Evolutionary conservation across 2,888 invertebrate genomes (phyloP), one percentile per base, ranked within the genome.

Genomic region (Gryllus longicercus): DNA sequence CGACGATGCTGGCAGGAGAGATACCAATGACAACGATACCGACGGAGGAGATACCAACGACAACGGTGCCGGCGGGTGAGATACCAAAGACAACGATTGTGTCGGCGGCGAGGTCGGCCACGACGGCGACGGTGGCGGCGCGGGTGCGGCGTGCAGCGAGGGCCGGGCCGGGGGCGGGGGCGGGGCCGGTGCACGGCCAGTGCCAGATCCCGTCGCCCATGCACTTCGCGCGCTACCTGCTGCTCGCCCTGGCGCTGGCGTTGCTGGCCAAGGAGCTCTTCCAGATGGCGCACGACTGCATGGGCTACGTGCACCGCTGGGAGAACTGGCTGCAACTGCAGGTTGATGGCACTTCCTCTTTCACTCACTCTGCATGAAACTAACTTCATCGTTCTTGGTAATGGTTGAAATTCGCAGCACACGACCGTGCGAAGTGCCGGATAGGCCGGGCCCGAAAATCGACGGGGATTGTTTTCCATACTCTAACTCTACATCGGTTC

Each of bases 291-390:
- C 93, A 95, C 81, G 92, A 92, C 78, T 90, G 93, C 87, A 89
- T 89, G 50, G 90, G 90, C n/a, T 95, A 96, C 84, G 90, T 93
- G 3, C 90, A 91, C 83, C 92, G 94, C 83, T 95, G 95, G 94
- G 95, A 96, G 86, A 95, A 96, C 86, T 94, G 93, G 92, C 88
- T 95, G 78, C 95, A 95, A 85, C 92, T 94, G 91, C 88, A 93
- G 25, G 94, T 95, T 78, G 92, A 95, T 79, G 85, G 92, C 75
- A 91, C 92, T 82, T 92, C 94, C 1, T 92, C 93, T 84, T 86
- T 92, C 78, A 93, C 93, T 85, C 11, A 16, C 10, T 74, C n/a
- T 74, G 74, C 18, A 74, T 21, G 76, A 21, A 5, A 38, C 25
- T 38, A 38, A 38, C 3, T 38, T 5, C 25, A 38, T 5, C 25